Conservation (phyloP, 2,113 vertebrate genomes). For the Desmodus rotundus region DNA sequence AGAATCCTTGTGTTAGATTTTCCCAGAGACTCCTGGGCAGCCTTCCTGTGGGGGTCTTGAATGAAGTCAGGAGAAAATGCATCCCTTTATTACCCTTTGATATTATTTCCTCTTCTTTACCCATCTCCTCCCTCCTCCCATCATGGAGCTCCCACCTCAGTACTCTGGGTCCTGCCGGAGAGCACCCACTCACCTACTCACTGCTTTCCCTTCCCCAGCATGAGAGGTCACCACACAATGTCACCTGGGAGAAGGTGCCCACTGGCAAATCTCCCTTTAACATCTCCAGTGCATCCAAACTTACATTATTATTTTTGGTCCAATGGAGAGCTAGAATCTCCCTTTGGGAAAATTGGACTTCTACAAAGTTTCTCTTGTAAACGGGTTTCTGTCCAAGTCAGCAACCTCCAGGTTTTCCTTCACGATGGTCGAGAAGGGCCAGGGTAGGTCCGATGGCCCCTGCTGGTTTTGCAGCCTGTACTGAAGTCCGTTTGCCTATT, state of each 20-base stretch:
- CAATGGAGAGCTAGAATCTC: not conserved
- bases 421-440: accelerated
- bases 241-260: not conserved
- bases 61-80: not conserved
- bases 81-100: not conserved
- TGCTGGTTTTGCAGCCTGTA: not conserved
- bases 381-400: not conserved
- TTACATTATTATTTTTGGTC: not conserved
- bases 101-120: not conserved
- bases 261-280: not conserved
- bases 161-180: not conserved
- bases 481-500: not conserved
- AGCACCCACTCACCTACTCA: not conserved
- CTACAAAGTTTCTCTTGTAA: not conserved
- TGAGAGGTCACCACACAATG: not conserved
- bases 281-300: not conserved
- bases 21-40: not conserved
- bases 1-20: not conserved
- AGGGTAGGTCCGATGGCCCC: not conserved
- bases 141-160: not conserved
- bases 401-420: not conserved
- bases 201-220: not conserved
- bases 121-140: not conserved
- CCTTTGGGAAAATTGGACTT: not conserved
- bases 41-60: not conserved